Percentiles rank a stretch among this genome's conserved stretches.
Conservation (phyloP, 2,113 vertebrate species). For the Nibea coibor region DNA sequence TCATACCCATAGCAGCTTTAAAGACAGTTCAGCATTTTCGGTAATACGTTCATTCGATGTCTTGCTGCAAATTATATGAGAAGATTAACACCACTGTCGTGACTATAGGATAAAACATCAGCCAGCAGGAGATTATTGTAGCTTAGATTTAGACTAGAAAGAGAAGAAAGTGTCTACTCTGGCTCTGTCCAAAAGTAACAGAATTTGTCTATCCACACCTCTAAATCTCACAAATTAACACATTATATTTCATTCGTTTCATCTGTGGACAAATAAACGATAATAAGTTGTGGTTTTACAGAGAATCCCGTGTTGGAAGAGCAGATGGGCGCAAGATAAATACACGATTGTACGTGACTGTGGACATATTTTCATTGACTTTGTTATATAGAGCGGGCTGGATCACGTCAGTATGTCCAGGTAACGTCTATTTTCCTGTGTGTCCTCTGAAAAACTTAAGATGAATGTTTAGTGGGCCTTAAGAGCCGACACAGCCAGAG, state of each 20-base stretch:
- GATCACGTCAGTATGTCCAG: too few relatives aligned
- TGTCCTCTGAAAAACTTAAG: too few relatives aligned
- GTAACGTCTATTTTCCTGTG: too few relatives aligned
- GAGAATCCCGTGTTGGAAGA: too few relatives aligned
- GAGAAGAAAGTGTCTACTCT: not conserved
- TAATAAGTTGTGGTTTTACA: not conserved
- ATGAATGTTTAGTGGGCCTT: too few relatives aligned
- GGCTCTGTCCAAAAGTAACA: not conserved
- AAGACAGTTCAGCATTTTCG: not conserved
- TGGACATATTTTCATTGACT: too few relatives aligned
- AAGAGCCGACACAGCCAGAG: too few relatives aligned
- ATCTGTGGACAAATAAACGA: not conserved
- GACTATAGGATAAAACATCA: not conserved
- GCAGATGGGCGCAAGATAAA: too few relatives aligned
- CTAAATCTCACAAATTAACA: not conserved
- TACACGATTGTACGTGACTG: too few relatives aligned
- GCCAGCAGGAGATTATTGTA: not conserved
- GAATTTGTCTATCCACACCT: not conserved
- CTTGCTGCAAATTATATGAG: not conserved
- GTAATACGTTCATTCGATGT: too few relatives aligned
- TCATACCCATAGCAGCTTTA: not conserved
- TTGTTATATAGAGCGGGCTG: too few relatives aligned
- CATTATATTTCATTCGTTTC: not conserved
- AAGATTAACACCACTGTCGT: not conserved
- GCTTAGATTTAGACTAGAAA: not conserved